A percentile compares a stretch with the other conserved stretches of the same genome.
phyloP scores from a whole-genome alignment of 1,140 invertebrate species.

The Tetramorium parvispinum region DNA sequence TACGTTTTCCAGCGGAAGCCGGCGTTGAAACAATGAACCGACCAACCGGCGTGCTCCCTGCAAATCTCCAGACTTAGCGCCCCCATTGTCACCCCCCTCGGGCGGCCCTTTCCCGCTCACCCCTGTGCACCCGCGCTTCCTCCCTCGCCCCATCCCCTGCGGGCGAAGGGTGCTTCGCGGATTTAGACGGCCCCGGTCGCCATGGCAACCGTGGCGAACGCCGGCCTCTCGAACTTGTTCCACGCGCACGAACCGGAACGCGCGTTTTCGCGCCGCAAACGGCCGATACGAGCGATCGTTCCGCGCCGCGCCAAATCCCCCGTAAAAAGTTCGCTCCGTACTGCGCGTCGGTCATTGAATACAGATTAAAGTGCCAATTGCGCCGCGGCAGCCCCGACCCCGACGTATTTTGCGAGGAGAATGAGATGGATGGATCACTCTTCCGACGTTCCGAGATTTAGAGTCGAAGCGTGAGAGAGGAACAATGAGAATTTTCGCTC shows the following conservation, averaged over 20 bases:
- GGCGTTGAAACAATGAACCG: conserved; percentile 84
- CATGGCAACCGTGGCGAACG: conserved; percentile 80
- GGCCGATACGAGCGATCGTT: conserved; percentile 58
- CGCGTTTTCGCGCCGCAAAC: conserved; percentile 42
- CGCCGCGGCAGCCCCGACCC: conserved; percentile 8
- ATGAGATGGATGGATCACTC: conserved; percentile 7
- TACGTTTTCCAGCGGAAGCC: conserved; percentile 72
- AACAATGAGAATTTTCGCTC: not conserved
- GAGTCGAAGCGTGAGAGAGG: not conserved
- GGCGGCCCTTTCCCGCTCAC: conserved; percentile 38
- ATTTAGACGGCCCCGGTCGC: conserved; percentile 82
- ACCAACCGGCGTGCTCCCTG: conserved; percentile 82
- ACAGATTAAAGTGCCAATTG: conserved; percentile 62
- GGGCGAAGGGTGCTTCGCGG: conserved; percentile 79
- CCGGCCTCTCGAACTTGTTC: conserved; percentile 73
- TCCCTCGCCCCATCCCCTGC: conserved; percentile 29
- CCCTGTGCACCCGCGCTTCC: conserved; percentile 41
- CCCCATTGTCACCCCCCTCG: conserved; percentile 74
- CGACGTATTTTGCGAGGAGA: conserved; percentile 19
- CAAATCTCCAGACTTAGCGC: conserved; percentile 84
- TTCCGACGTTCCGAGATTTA: not conserved
- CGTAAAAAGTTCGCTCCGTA: conserved; percentile 58
- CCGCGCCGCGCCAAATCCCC: conserved; percentile 48
- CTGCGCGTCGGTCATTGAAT: conserved; percentile 56
- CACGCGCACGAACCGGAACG: conserved; percentile 51